These are phyloP conservation scores for Remorina albescens DNA, from an alignment of 2,797 vertebrate species.

Conservation along the genomic window DNA sequence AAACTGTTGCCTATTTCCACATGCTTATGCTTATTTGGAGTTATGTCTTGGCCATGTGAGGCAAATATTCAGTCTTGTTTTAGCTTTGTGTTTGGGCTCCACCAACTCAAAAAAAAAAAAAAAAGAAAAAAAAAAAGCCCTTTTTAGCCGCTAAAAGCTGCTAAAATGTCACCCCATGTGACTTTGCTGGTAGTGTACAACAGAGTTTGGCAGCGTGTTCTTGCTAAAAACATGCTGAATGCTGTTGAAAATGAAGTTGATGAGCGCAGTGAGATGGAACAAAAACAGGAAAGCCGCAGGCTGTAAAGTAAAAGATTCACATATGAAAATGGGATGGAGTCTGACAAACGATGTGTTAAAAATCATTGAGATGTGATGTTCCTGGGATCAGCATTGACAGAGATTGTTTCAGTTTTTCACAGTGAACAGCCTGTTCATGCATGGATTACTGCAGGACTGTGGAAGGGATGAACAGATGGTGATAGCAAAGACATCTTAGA, in stretches of 20 bases:
- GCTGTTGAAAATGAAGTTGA: not conserved
- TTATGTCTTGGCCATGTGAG: not conserved
- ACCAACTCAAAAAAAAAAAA: not conserved
- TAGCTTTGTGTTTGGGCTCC: constrained; percentile 6
- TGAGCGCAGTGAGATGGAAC: not conserved
- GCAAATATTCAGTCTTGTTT: not conserved
- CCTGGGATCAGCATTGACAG: constrained; percentile 16
- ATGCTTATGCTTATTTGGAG: not conserved
- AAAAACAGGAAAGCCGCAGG: not conserved
- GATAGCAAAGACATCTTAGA: constrained; percentile 40
- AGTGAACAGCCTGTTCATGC: constrained; percentile 35
- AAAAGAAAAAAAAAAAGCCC: not conserved
- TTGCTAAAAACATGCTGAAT: not conserved
- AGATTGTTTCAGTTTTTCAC: constrained; percentile 25
- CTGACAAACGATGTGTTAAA: constrained; percentile 14
- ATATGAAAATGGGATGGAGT: constrained; percentile 4
- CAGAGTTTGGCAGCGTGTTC: not conserved
- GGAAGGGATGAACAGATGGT: constrained; percentile 47
- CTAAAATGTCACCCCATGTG: too few species aligned
- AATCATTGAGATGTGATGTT: constrained; percentile 28
- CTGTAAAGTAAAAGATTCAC: not conserved
- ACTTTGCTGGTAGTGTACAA: too few species aligned
- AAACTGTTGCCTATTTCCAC: not conserved
- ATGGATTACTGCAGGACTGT: constrained; percentile 30
- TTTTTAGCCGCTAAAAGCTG: not conserved